Evolutionary conservation across 2,888 invertebrate genomes (phyloP).

Genomic region (Phrixothrix hirtus): DNA sequence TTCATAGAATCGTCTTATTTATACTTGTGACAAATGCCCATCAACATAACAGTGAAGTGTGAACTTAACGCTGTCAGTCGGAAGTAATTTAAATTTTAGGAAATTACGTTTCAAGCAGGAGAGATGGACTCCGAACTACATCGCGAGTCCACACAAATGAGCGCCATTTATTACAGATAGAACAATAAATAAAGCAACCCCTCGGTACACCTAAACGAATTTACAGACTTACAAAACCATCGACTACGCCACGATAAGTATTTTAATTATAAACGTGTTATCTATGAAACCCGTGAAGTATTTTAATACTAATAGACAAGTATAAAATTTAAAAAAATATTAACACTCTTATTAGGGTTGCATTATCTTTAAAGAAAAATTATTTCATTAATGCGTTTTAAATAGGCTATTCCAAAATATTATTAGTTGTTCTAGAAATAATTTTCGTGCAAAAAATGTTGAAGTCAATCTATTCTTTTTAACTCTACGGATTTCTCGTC

Average conservation of each 20-base stretch:
- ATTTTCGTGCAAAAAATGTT: too few relatives aligned
- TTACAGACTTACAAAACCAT: too few relatives aligned
- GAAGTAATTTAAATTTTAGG: constrained; percentile 46
- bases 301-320: too few relatives aligned
- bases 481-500: constrained; percentile 4
- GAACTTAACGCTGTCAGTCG: constrained; percentile 35
- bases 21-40: constrained; percentile 12
- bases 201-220: constrained; percentile 26
- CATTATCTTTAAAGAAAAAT: too few relatives aligned
- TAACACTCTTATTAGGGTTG: too few relatives aligned
- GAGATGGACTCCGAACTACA: constrained; percentile 35
- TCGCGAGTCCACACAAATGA: constrained; percentile 41
- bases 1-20: constrained; percentile 5
- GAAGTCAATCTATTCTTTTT: constrained; percentile 5
- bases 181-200: constrained; percentile 42
- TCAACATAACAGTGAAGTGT: constrained; percentile 10
- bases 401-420: too few relatives aligned
- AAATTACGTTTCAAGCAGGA: constrained; percentile 41
- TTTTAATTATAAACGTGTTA: too few relatives aligned
- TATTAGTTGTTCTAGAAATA: too few relatives aligned
- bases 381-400: too few relatives aligned
- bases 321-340: too few relatives aligned
- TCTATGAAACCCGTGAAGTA: too few relatives aligned
- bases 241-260: too few relatives aligned
- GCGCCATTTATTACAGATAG: constrained; percentile 42